A percentile compares a stretch with the other conserved stretches of the same genome.
Evolutionary conservation across 2,888 invertebrate genomes (phyloP).

Genomic region (Drosophila paracracens): DNA sequence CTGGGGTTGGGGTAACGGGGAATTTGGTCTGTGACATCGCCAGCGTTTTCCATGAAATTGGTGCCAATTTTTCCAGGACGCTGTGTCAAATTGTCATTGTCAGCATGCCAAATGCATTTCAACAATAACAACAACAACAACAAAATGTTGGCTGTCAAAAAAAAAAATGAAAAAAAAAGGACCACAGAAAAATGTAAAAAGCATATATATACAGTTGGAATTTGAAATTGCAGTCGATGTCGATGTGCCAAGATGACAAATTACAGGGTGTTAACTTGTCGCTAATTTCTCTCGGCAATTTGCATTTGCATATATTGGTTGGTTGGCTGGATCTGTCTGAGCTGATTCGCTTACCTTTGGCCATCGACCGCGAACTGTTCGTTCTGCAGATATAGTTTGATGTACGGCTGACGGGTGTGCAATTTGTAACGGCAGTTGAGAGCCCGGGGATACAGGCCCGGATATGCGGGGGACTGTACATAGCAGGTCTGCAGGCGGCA

Average conservation of each 20-base stretch:
- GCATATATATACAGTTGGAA: conserved; percentile 15
- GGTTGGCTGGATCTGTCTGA: not conserved
- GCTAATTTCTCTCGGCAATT: conserved; percentile 72
- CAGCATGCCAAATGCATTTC: conserved; percentile 83
- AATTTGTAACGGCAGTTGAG: conserved; percentile 96
- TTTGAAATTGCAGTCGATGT: conserved; percentile 55
- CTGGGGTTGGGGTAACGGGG: conserved; percentile 13
- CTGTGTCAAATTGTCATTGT: conserved; percentile 84
- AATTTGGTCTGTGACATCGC: conserved; percentile 66
- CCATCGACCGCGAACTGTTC: conserved; percentile 97
- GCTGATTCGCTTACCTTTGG: conserved; percentile 86
- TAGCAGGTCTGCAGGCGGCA: conserved; percentile 96
- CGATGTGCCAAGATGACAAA: conserved; percentile 83
- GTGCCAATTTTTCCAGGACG: conserved; percentile 82
- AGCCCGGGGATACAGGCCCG: conserved; percentile 95
- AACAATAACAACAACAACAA: conserved; percentile 45
- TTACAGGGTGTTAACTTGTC: conserved; percentile 82
- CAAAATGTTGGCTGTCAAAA: conserved; percentile 46
- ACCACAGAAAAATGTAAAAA: conserved; percentile 11
- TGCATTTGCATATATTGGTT: conserved; percentile 50
- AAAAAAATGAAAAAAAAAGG: not conserved
- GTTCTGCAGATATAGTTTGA: conserved; percentile 95
- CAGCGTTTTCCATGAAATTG: conserved; percentile 77
- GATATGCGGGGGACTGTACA: conserved; percentile 96
- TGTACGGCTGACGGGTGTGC: conserved; percentile 94